Evolutionary conservation across 2,797 vertebrate genomes (phyloP).

Genomic region (Sorex maritimensis): DNA sequence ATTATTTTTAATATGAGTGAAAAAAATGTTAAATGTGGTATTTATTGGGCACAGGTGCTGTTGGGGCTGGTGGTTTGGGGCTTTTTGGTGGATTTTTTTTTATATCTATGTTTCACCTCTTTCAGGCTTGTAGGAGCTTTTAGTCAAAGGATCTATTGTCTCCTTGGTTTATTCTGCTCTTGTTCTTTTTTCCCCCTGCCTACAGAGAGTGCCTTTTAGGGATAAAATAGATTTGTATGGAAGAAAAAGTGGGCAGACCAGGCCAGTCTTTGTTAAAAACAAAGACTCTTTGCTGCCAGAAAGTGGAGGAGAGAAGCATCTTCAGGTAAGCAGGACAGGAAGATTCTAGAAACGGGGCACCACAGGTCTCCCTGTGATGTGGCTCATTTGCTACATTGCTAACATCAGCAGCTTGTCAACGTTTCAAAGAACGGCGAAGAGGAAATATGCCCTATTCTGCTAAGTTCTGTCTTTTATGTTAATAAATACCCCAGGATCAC

Average conservation of each 20-base stretch:
- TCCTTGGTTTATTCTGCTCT: not conserved
- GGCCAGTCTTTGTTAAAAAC: slow-evolving; percentile 20
- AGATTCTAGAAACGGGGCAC: slow-evolving; percentile 66
- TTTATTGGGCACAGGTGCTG: not conserved
- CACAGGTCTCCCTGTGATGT: slow-evolving; percentile 68
- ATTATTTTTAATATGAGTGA: not conserved
- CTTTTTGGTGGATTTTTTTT: not conserved
- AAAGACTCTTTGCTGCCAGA: slow-evolving; percentile 27
- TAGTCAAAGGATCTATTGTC: slow-evolving; percentile 59
- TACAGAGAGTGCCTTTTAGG: slow-evolving; percentile 56
- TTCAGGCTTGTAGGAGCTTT: slow-evolving; percentile 21
- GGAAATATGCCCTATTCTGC: slow-evolving; percentile 61
- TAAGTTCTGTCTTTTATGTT: slow-evolving; percentile 76
- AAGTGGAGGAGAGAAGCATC: slow-evolving; percentile 15
- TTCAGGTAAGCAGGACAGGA: slow-evolving; percentile 57
- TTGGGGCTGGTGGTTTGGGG: not conserved
- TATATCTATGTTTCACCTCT: slow-evolving; percentile 26
- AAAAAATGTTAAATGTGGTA: not conserved
- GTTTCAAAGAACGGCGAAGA: slow-evolving; percentile 80
- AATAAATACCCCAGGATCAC: slow-evolving; percentile 74
- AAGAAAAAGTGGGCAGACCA: slow-evolving; percentile 30
- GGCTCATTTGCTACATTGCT: slow-evolving; percentile 72
- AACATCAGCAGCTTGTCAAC: slow-evolving; percentile 81
- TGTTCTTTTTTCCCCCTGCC: not conserved
- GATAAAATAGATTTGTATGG: slow-evolving; percentile 57